These are phyloP conservation scores for Ciconia maguari DNA, from an alignment of 2,113 vertebrate species.

Conservation along the genomic window DNA sequence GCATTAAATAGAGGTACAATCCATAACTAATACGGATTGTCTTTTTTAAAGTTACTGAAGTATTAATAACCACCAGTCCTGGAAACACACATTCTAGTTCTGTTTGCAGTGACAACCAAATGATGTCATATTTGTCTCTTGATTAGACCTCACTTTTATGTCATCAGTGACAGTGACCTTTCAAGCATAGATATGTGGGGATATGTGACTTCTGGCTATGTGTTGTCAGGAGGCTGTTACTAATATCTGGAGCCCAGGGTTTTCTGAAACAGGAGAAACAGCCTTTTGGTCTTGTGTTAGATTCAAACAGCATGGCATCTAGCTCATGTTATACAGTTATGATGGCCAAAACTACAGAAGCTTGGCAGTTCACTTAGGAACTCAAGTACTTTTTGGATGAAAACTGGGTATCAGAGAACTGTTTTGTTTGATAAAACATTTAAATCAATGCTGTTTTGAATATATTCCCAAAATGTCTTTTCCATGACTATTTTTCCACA, in stretches of 20 bases:
- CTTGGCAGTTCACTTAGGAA: constrained; percentile 28
- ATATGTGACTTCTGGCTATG: neutral
- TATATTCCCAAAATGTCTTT: constrained; percentile 63
- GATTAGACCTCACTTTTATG: neutral
- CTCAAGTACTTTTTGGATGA: constrained; percentile 35
- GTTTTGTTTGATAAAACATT: constrained; percentile 42
- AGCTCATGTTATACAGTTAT: constrained; percentile 17
- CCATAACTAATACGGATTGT: neutral
- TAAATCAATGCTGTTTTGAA: constrained; percentile 55
- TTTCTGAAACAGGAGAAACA: constrained; percentile 18
- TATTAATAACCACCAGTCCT: neutral
- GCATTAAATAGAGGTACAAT: neutral
- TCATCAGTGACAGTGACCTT: neutral
- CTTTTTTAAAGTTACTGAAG: constrained; percentile 4
- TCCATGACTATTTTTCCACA: constrained; percentile 38
- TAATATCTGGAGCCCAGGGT: constrained; percentile 3
- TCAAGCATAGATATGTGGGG: neutral
- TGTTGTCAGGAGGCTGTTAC: constrained; percentile 7
- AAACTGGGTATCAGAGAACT: constrained; percentile 42
- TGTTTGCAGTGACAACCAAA: constrained; percentile 13
- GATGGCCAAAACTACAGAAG: constrained; percentile 42
- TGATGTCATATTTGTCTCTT: constrained; percentile 28
- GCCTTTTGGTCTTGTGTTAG: constrained; percentile 32
- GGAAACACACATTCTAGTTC: neutral
- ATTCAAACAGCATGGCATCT: constrained; percentile 21